A percentile compares a stretch with the other conserved stretches of the same genome.
Evolutionary conservation across 2,888 invertebrate species (phyloP).

Genomic region (Loripinus fragilis): DNA sequence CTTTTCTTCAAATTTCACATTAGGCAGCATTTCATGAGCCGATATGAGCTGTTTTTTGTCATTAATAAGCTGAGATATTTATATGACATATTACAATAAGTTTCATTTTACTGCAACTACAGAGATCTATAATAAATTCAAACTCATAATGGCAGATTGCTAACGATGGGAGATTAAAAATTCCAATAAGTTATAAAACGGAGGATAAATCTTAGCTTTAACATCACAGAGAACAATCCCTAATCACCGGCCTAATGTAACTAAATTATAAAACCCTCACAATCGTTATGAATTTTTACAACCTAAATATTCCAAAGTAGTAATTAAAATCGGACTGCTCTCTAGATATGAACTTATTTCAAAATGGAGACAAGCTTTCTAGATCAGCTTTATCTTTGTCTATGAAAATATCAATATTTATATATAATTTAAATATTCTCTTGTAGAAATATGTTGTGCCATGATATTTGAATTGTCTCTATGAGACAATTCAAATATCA

Average conservation of each 20-base stretch:
- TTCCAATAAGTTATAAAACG: conserved; percentile 6
- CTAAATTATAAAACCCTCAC: conserved; percentile 6
- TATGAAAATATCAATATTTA: no score
- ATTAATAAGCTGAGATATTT: neutral
- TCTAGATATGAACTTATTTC: neutral
- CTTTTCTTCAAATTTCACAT: no score
- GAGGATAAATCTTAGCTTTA: neutral
- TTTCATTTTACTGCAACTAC: neutral
- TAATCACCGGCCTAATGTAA: neutral
- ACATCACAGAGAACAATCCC: neutral
- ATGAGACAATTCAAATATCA: neutral
- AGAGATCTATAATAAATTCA: neutral
- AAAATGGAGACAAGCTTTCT: no score
- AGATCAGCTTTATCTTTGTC: no score
- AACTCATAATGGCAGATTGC: neutral
- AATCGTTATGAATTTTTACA: conserved; percentile 15
- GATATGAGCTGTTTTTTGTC: neutral
- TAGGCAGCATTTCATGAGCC: no score
- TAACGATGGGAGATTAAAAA: neutral
- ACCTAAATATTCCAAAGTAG: neutral
- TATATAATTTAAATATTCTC: no score
- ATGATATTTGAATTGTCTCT: no score
- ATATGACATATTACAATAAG: conserved; percentile 10
- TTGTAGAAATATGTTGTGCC: no score
- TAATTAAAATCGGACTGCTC: conserved; percentile 8